These are phyloP conservation scores for Limnephilus lunatus DNA, from an alignment of 2,888 invertebrate genomes.

Conservation along the genomic window DNA sequence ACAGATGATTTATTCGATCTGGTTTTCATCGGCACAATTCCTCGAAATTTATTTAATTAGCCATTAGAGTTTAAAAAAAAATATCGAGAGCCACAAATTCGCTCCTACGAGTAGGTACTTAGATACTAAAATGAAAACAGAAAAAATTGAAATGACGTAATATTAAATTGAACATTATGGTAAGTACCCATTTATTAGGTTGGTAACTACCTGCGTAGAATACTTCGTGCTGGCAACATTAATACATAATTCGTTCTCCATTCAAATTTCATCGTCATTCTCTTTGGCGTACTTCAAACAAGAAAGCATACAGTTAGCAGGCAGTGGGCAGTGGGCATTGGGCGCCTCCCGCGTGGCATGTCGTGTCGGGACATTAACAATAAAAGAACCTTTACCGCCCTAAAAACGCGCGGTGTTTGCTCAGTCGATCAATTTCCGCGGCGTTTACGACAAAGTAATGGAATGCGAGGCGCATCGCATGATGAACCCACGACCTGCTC, in stretches of 20 bases:
- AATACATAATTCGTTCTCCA: conserved; percentile 18
- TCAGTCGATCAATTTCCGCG: conserved; percentile 56
- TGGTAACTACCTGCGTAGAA: not conserved
- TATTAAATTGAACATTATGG: not conserved
- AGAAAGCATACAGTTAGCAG: not conserved
- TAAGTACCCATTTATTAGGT: not conserved
- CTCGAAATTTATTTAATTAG: no score
- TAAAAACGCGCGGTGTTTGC: conserved; percentile 47
- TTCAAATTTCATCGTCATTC: conserved; percentile 36
- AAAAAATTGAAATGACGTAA: no score
- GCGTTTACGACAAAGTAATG: conserved; percentile 34
- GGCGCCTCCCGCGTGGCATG: conserved; percentile 18
- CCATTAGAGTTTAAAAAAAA: no score
- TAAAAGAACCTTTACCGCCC: conserved; percentile 49
- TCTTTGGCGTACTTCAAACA: conserved; percentile 38
- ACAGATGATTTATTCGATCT: no score
- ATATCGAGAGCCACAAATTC: no score
- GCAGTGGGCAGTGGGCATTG: not conserved
- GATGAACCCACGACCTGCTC: not conserved
- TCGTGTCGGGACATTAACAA: conserved; percentile 46
- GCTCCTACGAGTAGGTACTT: no score
- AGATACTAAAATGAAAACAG: no score
- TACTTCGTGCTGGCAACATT: conserved; percentile 36
- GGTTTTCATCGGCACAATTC: no score
- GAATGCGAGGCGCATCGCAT: conserved; percentile 11